Evolutionary conservation across 2,888 invertebrate species (phyloP), one percentile per base, ranked within the genome.

Genomic region (Emmelina monodactyla): DNA sequence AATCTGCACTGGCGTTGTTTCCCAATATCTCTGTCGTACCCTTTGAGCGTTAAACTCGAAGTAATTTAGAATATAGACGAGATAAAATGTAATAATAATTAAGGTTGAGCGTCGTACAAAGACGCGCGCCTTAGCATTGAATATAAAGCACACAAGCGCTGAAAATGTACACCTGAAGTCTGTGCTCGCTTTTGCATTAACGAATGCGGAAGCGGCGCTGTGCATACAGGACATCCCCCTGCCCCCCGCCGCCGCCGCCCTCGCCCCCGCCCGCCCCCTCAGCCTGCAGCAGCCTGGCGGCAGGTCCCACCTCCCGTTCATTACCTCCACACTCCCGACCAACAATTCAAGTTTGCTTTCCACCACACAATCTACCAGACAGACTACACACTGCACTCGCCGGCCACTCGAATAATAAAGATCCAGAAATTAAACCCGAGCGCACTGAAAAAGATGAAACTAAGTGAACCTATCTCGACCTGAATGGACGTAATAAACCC

Each of bases 341-440:
- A 73, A 79, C 79, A 76, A 79, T 79, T 75, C 78, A 78, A 73
- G 78, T 78, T 78, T 79, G 70, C 78, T 78, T 73, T 73, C 64
- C 72, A 55, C 76, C 69, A 67, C 75, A 76, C 78, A 76, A 76
- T 76, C 76, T 76, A 65, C 62, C 65, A 75, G 72, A 71, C 71
- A 68, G 63, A 68, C 73, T 68, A 66, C 57, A 65, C 66, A 47
- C 57, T 54, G 53, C 62, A 65, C 69, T 67, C 64, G 66, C 58
- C 56, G 64, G 52, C 75, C 69, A 73, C 79, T 75, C 70, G 78
- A 78, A 79, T 79, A 78, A 78, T 76, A 78, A 78, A 76, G 76
- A 76, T 75, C 71, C 69, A 78, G 69, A 65, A 79, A 79, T 79
- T 78, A 78, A n/a, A 72, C 71, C 73, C 64, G 68, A 55, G 68